Conservation (phyloP, 2,888 invertebrate genomes). For the Cerastoderma edule region DNA sequence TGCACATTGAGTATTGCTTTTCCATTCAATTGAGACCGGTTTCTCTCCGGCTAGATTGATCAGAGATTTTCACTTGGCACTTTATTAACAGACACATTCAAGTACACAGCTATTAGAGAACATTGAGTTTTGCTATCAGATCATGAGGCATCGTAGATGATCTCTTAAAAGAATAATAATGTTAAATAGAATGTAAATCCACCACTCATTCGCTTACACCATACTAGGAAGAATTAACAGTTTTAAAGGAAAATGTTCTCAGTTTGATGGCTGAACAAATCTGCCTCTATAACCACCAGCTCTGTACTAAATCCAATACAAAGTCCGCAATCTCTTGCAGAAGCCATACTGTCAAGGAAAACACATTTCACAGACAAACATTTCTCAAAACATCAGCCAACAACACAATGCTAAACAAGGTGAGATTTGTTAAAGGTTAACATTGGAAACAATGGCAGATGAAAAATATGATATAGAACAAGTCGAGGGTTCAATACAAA, state of each 20-base stretch:
- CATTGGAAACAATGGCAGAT: no score
- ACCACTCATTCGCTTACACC: background rate
- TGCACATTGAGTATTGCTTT: background rate
- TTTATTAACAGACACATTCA: no score
- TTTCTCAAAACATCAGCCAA: no score
- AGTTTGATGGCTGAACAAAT: background rate
- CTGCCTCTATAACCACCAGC: constrained; percentile 8
- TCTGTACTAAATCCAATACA: constrained; percentile 23
- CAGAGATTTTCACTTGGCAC: background rate
- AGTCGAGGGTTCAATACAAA: no score
- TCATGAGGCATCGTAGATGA: no score
- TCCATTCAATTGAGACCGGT: background rate
- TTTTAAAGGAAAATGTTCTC: constrained; percentile 10
- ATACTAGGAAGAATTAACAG: background rate
- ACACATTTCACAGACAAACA: constrained; percentile 15
- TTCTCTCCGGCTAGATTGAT: background rate
- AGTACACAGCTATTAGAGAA: no score
- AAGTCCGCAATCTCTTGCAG: constrained; percentile 8
- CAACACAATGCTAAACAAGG: no score
- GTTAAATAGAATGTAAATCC: no score
- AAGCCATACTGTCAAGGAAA: constrained; percentile 6
- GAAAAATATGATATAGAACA: no score
- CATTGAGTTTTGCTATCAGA: no score
- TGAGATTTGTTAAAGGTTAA: no score
- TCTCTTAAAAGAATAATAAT: no score